Evolutionary conservation across 2,797 vertebrate genomes (phyloP), one percentile per base, ranked within the genome.

Genomic region (Chrysolophus pictus): DNA sequence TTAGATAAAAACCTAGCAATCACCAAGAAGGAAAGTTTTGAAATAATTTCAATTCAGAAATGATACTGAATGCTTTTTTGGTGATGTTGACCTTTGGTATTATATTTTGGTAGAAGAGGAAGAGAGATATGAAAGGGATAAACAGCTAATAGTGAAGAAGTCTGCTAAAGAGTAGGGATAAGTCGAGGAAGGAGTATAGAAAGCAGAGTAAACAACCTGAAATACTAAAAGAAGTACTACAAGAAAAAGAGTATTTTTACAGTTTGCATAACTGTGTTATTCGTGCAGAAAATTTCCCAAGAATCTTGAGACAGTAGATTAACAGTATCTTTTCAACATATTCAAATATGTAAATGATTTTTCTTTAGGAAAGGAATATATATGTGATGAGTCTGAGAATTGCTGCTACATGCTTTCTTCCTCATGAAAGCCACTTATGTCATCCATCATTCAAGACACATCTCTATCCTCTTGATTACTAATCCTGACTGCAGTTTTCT

Each of bases 51-150:
- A 14, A 58, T 83, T 87, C 46, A 37, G 62, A 70, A 89, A 14
- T 62, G 72, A 69, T 58, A 71, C 49, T 80, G 28, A 92, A 71
- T 41, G n/a, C 16, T 80, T 4, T 68, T 80, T 78, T 83, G 69
- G 11, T 31, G 29, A n/a, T 74, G 12, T 24, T 92, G 58, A 49
- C 62, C 8, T 90, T 80, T 53, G 53, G 17, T 2, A 21, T 53
- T 17, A 37, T 51, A 68, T 80, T 74, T 77, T 71, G 14, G 42
- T 53, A 9, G 10, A 59, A 87, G n/a, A 83, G 10, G 14, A 3
- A 85, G 6, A 4, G 84, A 65, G 56, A n/a, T 21, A 19, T 81
- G 69, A 81, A 84, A 94, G 35, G 31, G 46, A 73, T 28, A 64
- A 64, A 49, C 2, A 67, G 14, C 14, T 82, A 56, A 51, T 5